phyloP scores from a whole-genome alignment of 2,888 invertebrate genomes.

The Pyralis farinalis region DNA sequence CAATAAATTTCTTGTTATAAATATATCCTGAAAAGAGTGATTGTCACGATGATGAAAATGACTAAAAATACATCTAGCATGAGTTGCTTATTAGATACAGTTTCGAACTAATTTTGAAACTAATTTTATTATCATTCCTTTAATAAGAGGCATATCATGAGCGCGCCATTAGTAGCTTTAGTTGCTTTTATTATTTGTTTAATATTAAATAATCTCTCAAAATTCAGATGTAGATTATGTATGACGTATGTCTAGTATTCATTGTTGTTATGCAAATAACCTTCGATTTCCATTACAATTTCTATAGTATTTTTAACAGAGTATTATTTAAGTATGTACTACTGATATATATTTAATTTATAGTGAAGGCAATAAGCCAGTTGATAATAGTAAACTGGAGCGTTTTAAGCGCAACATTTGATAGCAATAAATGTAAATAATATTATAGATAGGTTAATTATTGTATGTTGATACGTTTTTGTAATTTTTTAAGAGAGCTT shows the following conservation, averaged over 20 bases:
- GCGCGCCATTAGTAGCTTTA: conserved; percentile 49
- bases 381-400: conserved; percentile 50
- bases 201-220: conserved; percentile 8
- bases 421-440: conserved; percentile 79
- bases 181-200: conserved; percentile 46
- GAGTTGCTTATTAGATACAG: conserved; percentile 42
- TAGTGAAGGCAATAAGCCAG: conserved; percentile 67
- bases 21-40: not conserved
- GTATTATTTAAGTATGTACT: conserved; percentile 30
- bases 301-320: conserved; percentile 33
- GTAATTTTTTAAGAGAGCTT: conserved; percentile 79
- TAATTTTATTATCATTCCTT: conserved; percentile 60
- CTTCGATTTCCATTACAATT: not conserved
- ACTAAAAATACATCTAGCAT: conserved; percentile 24
- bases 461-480: conserved; percentile 70
- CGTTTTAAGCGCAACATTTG: conserved; percentile 74
- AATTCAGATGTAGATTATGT: not conserved
- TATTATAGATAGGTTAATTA: conserved; percentile 75
- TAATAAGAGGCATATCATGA: conserved; percentile 64
- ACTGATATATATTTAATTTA: conserved; percentile 46
- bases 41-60: conserved; percentile 12
- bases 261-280: conserved; percentile 1
- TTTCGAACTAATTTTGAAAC: conserved; percentile 39
- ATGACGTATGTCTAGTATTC: not conserved
- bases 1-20: conserved; percentile 4